Base-by-base conservation (phyloP, 2,113 vertebrate species). In the Ovis canadensis region DNA sequence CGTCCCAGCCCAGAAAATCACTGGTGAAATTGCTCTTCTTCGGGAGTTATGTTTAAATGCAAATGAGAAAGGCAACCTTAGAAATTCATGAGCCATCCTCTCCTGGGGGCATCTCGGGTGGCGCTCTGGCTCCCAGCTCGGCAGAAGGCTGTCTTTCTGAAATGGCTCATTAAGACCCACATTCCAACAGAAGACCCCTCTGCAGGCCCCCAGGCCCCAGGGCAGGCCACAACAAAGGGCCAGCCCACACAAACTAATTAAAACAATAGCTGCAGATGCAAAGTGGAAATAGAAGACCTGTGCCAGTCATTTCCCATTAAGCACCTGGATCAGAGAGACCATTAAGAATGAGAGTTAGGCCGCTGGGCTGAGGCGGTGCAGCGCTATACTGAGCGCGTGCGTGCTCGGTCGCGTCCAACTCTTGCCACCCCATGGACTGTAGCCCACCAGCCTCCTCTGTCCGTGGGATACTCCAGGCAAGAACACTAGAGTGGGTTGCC, bases 1-100 rank as follows among this genome's bases (percentile, higher is more conserved):
- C 27, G 57, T 50, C 62, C 89, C 60, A 82, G 55, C 33, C 78
- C 74, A 93, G 96, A 96, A 97, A 82, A 95, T 97, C 91, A 91
- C 92, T 93, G 82, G 78, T 98, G 96, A 97, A 89, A 95, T 98
- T 98, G 93, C 98, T 96, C 96, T 98, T 96, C 97, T 97, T 96
- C 86, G 48, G 64, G 86, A 98, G 77, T 97, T 87, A 88, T 60
- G 90, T 95, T 98, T 97, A 98, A 98, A 97, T 96, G 87, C 88
- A 98, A 90, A 96, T 98, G 92, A 97, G 89, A 97, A 98, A 97
- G 90, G 85, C 93, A n/a, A 74, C 89, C 96, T 98, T 67, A 97
- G 97, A 96, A 98, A 98, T 98, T 98, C 98, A 97, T 97, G 84
- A 98, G 92, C 88, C 31, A 96, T 98, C 98, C 94, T 98, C 82